Evolutionary conservation across 2,113 vertebrate species (phyloP).

Genomic region (Limnothrissa miodon): DNA sequence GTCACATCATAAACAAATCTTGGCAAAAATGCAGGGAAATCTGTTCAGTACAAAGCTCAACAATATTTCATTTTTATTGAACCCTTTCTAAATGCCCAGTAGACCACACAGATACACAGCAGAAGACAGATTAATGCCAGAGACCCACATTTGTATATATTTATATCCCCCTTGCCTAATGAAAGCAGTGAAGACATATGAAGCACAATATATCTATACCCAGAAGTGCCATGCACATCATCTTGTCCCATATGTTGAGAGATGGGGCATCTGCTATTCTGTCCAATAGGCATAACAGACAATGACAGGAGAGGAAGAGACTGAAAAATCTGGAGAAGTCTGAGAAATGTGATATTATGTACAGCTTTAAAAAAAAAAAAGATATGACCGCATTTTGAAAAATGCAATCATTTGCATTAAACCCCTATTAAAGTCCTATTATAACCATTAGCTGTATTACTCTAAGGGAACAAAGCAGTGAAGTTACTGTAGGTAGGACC

Average conservation of each 20-base stretch:
- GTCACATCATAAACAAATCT: background rate
- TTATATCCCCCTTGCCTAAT: background rate
- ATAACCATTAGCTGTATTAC: no score
- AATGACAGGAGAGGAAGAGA: background rate
- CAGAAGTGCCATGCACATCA: background rate
- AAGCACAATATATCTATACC: background rate
- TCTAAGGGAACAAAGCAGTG: no score
- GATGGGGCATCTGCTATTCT: background rate
- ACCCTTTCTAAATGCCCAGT: background rate
- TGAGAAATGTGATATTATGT: no score
- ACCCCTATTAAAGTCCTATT: no score
- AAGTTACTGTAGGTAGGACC: no score
- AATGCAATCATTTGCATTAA: no score
- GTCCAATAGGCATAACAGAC: background rate
- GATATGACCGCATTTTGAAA: no score
- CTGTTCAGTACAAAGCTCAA: background rate
- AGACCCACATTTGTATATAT: background rate
- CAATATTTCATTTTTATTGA: background rate
- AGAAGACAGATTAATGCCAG: background rate
- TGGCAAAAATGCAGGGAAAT: background rate
- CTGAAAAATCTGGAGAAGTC: no score
- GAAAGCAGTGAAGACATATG: background rate
- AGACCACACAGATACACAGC: background rate
- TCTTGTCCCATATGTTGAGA: background rate
- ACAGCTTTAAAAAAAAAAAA: no score